Percentiles rank a stretch among this genome's conserved stretches.
Evolutionary conservation across 1,140 invertebrate species (phyloP).

Genomic region (Lasaia peninsularis): DNA sequence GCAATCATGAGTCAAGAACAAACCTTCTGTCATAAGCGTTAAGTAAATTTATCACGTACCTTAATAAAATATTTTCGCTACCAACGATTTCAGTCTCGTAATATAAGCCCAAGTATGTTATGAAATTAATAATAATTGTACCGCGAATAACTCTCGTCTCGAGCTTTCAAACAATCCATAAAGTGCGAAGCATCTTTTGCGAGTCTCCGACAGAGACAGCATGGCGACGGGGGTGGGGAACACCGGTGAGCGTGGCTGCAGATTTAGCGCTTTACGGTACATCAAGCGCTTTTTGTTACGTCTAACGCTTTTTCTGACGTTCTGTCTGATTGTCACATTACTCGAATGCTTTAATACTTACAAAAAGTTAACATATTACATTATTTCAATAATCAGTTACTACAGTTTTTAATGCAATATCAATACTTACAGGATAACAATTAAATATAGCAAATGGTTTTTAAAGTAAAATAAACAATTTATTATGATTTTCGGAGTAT

Average conservation of each 20-base stretch:
- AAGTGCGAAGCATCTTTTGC: slow-evolving; percentile 8
- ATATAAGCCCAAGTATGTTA: not conserved
- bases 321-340: too few relatives aligned
- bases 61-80: not conserved
- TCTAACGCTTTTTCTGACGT: not conserved
- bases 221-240: not conserved
- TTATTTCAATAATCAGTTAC: too few relatives aligned
- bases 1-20: too few relatives aligned
- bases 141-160: slow-evolving; percentile 1
- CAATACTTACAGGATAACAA: too few relatives aligned
- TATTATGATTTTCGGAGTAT: too few relatives aligned
- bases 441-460: too few relatives aligned
- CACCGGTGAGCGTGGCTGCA: not conserved
- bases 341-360: too few relatives aligned
- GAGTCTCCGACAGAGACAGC: slow-evolving; percentile 6
- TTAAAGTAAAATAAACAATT: too few relatives aligned
- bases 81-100: not conserved
- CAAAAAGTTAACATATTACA: too few relatives aligned
- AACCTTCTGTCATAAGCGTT: not conserved
- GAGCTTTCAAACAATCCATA: slow-evolving; percentile 5
- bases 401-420: too few relatives aligned
- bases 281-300: not conserved
- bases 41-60: not conserved
- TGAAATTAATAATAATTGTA: slow-evolving; percentile 4
- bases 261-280: not conserved